Evolutionary conservation across 2,113 vertebrate species (phyloP).

Genomic region (Platanista minor): DNA sequence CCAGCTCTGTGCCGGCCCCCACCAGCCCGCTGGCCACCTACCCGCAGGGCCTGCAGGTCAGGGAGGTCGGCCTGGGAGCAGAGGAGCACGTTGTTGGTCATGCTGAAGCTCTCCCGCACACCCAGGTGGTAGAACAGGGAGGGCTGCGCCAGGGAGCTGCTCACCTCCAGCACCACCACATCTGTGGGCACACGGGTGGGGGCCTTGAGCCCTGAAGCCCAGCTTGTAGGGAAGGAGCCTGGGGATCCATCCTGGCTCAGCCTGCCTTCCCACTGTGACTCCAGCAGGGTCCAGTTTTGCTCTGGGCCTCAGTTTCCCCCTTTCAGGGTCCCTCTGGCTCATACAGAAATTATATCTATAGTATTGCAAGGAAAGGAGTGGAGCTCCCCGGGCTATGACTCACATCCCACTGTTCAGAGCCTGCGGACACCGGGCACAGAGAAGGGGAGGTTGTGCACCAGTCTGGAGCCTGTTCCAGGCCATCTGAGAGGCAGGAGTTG

Average conservation of each 20-base stretch:
- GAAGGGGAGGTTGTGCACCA: not conserved
- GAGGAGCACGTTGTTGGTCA: conserved; percentile 92
- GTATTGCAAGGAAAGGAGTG: not conserved
- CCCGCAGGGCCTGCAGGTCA: conserved; percentile 86
- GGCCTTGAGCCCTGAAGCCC: not conserved
- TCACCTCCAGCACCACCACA: conserved; percentile 92
- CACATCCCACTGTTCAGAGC: not conserved
- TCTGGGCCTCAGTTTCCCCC: not conserved
- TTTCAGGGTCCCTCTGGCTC: not conserved
- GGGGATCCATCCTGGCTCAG: not conserved
- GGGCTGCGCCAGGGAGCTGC: conserved; percentile 86
- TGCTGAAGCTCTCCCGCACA: conserved; percentile 92
- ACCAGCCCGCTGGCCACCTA: conserved; percentile 63
- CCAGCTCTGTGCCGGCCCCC: not conserved
- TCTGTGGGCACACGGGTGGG: conserved; percentile 77
- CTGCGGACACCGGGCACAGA: not conserved
- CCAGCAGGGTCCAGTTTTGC: not conserved
- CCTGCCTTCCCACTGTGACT: not conserved
- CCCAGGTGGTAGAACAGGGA: conserved; percentile 94
- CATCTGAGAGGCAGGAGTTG: not conserved
- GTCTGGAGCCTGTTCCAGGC: not conserved
- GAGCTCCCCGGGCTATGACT: not conserved
- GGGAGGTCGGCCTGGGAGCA: conserved; percentile 86
- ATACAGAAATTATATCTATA: not conserved
- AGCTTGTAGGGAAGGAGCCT: not conserved